Base-by-base conservation (phyloP, 2,797 vertebrate genomes). In the Hydrolagus colliei region DNA sequence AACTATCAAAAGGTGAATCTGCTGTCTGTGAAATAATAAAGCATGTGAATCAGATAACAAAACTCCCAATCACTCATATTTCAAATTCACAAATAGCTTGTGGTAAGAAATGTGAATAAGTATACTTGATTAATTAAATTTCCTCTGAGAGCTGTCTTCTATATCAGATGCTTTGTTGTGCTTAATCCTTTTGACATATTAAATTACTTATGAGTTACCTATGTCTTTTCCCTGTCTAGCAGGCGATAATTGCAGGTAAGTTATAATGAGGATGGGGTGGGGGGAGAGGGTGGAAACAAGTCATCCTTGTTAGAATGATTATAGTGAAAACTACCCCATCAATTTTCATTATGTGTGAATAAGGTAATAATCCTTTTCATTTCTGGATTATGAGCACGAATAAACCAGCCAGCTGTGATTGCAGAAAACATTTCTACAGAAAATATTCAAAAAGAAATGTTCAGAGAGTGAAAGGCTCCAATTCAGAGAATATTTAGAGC, bases 171-270 rank as follows among this genome's bases (percentile, higher is more conserved):
- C 79, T 84, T 84, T 41, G 61, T 35, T 68, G 79, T 68, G 65
- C 27, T 84, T 84, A 84, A 68, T 84, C 79, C 41, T 41, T 67
- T 9, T 68, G 79, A 68, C 65, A 41, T 65, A 41, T 68, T 84
- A 84, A 84, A 84, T 84, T 32, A 52, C 32, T 84, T 84, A 84
- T 67, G 65, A 35, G 62, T 65, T 65, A 32, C 22, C 78, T 80
- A 27, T 65, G 78, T 63, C 65, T 84, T 71, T 67, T 18, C 41
- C 71, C 16, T 68, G 27, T 10, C 65, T 61, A 20, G 16, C 20
- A 18, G 41, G 1, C 20, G 79, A 71, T 84, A 67, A 32, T 52
- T 84, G 79, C 79, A 84, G 63, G 32, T 67, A 32, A 67, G 9
- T 16, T 32, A 41, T 32, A 52, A 22, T 41, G 14, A 71, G 79